Evolutionary conservation across 2,888 invertebrate genomes (phyloP), one percentile per base, ranked within the genome.

Genomic region (Aporophyla lueneburgensis): DNA sequence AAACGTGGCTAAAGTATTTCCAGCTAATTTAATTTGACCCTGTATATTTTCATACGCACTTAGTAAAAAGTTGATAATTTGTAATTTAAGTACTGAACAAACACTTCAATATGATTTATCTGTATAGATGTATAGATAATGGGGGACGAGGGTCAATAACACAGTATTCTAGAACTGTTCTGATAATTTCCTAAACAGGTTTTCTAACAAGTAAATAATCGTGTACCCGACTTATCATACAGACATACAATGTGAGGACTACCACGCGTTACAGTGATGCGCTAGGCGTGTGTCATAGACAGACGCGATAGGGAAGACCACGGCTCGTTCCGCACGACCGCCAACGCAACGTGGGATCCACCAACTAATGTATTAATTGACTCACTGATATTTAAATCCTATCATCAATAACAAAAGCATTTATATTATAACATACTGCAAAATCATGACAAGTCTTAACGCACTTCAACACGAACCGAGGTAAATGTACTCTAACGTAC

Each of bases 401-500:
- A 74, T 80, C 76, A 74, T 70, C 16, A 82, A 72, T 67, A 68
- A 66, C 71, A 71, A 71, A 78, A 83, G 49, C 61, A 78, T 54
- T 43, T 7, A 27, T 56, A 14, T 1, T 61, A 77, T 78, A 40
- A 53, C 10, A 66, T 83, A 63, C 19, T 71, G 72, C 84, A 58
- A 71, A 67, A 56, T 62, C 66, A 79, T 83, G 24, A 83, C 78
- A 70, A 83, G 63, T 78, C 27, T n/a, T 46, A 63, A 58, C 40
- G 46, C 24, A 69, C 59, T 71, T 56, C 19, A 66, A 56, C 72
- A 46, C 24, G 40, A 58, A 56, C 80, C 33, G 73, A 63, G 80
- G 80, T 80, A 83, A 80, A 83, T 51, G 83, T 78, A 80, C 80
- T 71, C 83, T 9, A 83, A 71, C 40, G 84, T 71, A 84, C 84